A percentile compares a stretch with the other conserved stretches of the same genome.
phyloP scores from a whole-genome alignment of 2,113 vertebrate species.

The Prionailurus viverrinus region DNA sequence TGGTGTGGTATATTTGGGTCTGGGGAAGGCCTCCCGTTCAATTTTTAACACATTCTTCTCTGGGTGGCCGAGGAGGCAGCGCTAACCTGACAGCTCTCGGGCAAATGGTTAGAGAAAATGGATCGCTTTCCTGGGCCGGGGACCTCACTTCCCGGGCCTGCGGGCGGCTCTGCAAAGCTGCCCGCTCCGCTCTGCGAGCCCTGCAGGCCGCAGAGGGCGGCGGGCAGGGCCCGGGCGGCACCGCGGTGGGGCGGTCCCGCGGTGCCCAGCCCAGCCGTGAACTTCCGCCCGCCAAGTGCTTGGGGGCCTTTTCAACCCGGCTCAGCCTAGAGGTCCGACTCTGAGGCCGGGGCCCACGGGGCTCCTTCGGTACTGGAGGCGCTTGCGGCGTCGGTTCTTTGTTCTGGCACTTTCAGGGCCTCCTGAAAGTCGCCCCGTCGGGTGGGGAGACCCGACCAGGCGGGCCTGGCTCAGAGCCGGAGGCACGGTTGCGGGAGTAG shows the following conservation, averaged over 20 bases:
- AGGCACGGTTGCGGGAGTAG: rapidly evolving
- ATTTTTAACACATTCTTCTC: conserved; percentile 62
- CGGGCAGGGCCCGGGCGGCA: not conserved
- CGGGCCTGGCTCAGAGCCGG: not conserved
- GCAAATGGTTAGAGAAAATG: conserved; percentile 62
- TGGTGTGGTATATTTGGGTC: conserved; percentile 1
- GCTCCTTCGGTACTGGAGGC: not conserved
- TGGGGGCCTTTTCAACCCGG: not conserved
- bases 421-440: not conserved
- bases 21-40: not conserved
- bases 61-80: not conserved
- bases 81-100: conserved; percentile 38
- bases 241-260: not conserved
- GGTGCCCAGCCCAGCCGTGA: not conserved
- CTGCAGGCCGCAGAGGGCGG: not conserved
- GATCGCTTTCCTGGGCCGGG: not conserved
- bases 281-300: not conserved
- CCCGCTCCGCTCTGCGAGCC: not conserved
- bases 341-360: not conserved
- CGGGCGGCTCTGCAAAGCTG: not conserved
- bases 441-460: not conserved
- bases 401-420: conserved; percentile 23
- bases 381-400: conserved; percentile 29
- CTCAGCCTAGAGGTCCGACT: not conserved
- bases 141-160: not conserved